These are phyloP conservation scores for Notechis scutatus DNA, from an alignment of 2,113 vertebrate species.

Conservation along the genomic window DNA sequence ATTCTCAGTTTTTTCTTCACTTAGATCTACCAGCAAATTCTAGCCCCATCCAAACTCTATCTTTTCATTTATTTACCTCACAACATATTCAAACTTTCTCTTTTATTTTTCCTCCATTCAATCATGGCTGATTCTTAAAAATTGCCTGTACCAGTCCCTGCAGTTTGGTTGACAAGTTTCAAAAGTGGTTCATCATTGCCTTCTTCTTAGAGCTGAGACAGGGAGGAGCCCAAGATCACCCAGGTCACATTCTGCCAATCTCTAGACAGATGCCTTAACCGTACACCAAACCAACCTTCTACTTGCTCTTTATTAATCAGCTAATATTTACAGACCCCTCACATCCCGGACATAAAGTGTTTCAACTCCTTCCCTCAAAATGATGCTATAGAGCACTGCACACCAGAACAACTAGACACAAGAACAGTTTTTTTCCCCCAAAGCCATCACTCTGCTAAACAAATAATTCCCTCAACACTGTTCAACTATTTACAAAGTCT, in stretches of 20 bases:
- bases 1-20: neutral
- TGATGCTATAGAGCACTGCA: too few relatives aligned
- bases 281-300: neutral
- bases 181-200: neutral
- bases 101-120: neutral
- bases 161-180: neutral
- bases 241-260: neutral
- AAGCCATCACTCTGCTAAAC: too few relatives aligned
- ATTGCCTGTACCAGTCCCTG: neutral
- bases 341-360: too few relatives aligned
- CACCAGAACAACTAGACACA: too few relatives aligned
- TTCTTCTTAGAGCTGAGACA: neutral
- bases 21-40: neutral
- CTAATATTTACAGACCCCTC: neutral
- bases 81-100: neutral
- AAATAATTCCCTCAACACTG: too few relatives aligned
- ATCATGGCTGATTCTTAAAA: neutral
- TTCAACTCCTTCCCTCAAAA: too few relatives aligned
- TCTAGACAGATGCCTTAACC: neutral
- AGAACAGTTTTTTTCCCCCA: too few relatives aligned
- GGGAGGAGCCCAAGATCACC: neutral
- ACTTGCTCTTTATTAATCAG: neutral
- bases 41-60: neutral
- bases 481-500: too few relatives aligned
- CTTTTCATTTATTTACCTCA: neutral